Conservation (phyloP, 2,888 invertebrate genomes). For the Blastobasis adustella region DNA sequence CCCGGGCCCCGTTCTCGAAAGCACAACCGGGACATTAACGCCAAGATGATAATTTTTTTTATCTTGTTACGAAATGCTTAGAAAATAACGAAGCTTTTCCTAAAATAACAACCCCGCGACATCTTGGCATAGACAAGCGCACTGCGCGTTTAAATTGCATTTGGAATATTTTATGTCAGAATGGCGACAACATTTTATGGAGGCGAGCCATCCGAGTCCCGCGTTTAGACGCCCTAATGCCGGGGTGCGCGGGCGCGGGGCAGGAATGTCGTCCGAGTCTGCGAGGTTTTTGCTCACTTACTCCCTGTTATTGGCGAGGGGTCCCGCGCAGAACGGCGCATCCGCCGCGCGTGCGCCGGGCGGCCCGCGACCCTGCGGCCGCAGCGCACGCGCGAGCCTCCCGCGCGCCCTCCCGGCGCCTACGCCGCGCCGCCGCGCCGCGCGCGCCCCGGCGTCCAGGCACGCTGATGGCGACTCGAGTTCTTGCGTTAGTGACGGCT, state of each 20-base stretch:
- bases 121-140: conserved; percentile 1
- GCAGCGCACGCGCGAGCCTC: too few relatives aligned
- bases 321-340: conserved; percentile 9
- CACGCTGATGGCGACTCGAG: conserved; percentile 29
- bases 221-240: conserved; percentile 44
- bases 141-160: background rate
- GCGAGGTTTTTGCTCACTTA: conserved; percentile 58
- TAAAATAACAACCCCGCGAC: too few relatives aligned
- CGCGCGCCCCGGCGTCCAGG: conserved; percentile 5
- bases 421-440: background rate
- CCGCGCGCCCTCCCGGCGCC: background rate
- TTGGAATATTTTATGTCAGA: too few relatives aligned
- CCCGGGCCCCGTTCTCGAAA: too few relatives aligned
- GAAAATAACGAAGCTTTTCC: too few relatives aligned
- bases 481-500: conserved; percentile 26
- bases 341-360: background rate
- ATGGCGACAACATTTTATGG: background rate
- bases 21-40: too few relatives aligned
- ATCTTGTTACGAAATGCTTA: too few relatives aligned
- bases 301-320: conserved; percentile 53
- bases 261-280: conserved; percentile 59
- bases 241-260: conserved; percentile 31
- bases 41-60: too few relatives aligned
- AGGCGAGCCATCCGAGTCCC: conserved; percentile 36
- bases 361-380: too few relatives aligned